Conservation (phyloP, 2,888 invertebrate species). For the Conomelus anceps region DNA sequence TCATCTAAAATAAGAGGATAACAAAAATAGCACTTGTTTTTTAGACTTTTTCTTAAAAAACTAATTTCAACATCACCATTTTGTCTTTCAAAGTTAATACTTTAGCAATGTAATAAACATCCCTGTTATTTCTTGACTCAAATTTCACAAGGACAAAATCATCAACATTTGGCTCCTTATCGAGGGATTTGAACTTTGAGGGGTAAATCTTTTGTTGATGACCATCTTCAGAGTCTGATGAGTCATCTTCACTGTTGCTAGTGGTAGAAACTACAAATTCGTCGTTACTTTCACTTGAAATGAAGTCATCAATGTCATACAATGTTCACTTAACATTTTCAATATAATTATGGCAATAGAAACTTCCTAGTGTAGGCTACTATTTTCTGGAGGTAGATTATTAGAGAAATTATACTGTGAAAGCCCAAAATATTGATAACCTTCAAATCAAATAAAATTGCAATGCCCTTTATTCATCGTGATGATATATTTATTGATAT, state of each 20-base stretch:
- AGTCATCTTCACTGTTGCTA: neutral
- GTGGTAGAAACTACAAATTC: no score
- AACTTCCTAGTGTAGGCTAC: no score
- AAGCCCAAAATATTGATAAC: no score
- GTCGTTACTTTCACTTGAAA: neutral
- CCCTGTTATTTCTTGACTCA: neutral
- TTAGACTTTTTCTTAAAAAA: neutral
- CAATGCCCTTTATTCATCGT: no score
- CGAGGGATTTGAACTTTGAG: neutral
- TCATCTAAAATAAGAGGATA: neutral
- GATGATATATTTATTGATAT: no score
- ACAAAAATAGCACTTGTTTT: neutral
- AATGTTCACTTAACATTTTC: no score
- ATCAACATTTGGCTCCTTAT: neutral
- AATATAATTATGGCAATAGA: no score
- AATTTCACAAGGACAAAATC: neutral
- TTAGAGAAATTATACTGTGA: no score
- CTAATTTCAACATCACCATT: neutral
- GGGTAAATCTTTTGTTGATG: neutral
- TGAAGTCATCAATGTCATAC: neutral
- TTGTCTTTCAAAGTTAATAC: neutral
- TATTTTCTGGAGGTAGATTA: no score
- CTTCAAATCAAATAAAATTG: no score
- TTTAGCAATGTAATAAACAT: neutral
- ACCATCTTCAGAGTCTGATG: neutral